Percentiles rank a stretch among this genome's conserved stretches.
Conservation (phyloP, 2,113 vertebrate species). For the Trogon melanurus region DNA sequence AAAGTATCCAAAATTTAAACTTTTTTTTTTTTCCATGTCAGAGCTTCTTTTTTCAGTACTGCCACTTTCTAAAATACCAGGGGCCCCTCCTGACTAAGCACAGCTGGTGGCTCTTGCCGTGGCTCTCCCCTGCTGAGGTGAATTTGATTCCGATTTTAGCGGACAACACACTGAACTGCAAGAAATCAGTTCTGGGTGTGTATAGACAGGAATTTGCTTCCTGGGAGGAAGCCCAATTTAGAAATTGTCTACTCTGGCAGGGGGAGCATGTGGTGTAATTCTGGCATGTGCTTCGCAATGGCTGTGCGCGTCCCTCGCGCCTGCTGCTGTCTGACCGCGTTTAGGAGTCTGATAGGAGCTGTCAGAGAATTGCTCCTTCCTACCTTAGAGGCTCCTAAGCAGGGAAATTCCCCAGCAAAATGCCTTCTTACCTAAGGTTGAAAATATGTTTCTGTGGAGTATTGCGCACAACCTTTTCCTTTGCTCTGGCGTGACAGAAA, state of each 20-base stretch:
- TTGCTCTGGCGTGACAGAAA: neutral
- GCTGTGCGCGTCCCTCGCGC: neutral
- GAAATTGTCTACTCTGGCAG: neutral
- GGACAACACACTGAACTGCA: neutral
- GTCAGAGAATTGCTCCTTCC: neutral
- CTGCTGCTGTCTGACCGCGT: fast-evolving
- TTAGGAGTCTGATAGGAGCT: neutral
- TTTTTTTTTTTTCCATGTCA: neutral
- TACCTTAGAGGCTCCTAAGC: neutral
- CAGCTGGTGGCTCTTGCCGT: neutral
- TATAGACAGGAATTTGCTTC: slow-evolving; percentile 23
- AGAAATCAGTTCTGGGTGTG: slow-evolving; percentile 36
- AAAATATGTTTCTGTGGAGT: neutral
- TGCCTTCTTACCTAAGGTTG: neutral
- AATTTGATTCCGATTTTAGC: neutral
- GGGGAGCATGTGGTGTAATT: neutral
- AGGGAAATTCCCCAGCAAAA: slow-evolving; percentile 3
- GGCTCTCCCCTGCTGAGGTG: neutral
- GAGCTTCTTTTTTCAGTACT: neutral
- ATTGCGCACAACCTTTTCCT: neutral
- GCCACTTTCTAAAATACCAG: neutral
- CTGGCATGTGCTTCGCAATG: neutral
- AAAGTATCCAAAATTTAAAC: neutral
- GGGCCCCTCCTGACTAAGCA: fast-evolving
- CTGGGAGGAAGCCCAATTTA: neutral